Base-by-base conservation (phyloP, 2,888 invertebrate species). In the Erpobdella octoculata region DNA sequence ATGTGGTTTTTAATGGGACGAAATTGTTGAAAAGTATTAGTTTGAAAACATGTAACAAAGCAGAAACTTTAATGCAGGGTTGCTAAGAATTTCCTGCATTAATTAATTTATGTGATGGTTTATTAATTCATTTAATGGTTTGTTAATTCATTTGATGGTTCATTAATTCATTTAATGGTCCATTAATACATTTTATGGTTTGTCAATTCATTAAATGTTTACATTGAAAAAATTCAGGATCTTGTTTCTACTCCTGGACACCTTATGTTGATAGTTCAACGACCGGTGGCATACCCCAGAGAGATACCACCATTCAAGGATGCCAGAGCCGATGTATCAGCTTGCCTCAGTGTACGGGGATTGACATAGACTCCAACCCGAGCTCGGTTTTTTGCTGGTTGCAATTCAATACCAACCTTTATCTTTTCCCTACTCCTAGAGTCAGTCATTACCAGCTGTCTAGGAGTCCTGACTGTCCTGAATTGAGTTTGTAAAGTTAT, bases 341-440 rank as follows among this genome's bases (percentile, higher is more conserved):
- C 61, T 38, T 38, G 1, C 67, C 61, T n/a, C 15, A 25, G 5
- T 73, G 73, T 48, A 38, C 71, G 0, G 67, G 67, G 9, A 67
- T 73, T 35, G 73, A 71, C 58, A 58, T 73, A n/a, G 73, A 73
- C 48, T 38, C 0, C 9, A 73, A 35, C n/a, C 73, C 71, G 2
- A 18, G 28, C 25, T n/a, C 28, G n/a, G 31, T 46, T 0, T 73
- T 25, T 53, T 73, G 73, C 61, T 73, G 71, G 71, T 35, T 73
- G 6, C 37, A 66, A 12, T 25, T 33, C 59, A 65, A 28, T 21
- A 66, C 67, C n/a, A 48, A 71, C 33, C 37, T 38, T 9, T 69
- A 41, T 33, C 46, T 67, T 18, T 36, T 64, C 28, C 37, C 71
- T 0, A 48, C 12, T 36, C 2, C 58, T 15, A 31, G 59, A 5